These are phyloP conservation scores for Lynx canadensis DNA, from an alignment of 2,113 vertebrate species.

Conservation along the genomic window DNA sequence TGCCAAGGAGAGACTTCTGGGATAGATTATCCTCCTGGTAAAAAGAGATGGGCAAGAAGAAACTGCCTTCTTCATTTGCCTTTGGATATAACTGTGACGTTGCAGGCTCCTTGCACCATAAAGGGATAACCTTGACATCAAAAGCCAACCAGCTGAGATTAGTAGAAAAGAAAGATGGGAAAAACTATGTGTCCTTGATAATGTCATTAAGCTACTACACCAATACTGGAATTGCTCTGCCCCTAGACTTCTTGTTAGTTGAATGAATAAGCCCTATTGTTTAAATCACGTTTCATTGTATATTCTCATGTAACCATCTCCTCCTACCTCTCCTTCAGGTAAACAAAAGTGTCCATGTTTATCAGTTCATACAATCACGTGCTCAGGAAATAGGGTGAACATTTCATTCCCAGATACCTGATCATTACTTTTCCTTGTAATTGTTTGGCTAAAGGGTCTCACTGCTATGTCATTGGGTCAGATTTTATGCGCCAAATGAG, in stretches of 20 bases:
- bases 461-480: not conserved
- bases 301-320: not conserved
- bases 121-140: not conserved
- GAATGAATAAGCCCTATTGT: not conserved
- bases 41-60: constrained; percentile 23
- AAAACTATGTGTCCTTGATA: not conserved
- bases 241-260: not conserved
- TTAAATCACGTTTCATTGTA: not conserved
- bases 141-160: not conserved
- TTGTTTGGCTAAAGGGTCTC: not conserved
- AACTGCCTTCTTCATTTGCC: not conserved
- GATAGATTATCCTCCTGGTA: constrained; percentile 36
- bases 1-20: constrained; percentile 12
- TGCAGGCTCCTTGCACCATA: not conserved
- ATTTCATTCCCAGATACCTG: not conserved
- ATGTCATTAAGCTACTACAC: not conserved
- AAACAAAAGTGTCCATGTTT: not conserved
- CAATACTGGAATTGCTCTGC: not conserved
- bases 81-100: not conserved
- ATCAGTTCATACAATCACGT: not conserved
- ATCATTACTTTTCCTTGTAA: not conserved
- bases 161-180: not conserved
- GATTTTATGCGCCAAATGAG: not conserved
- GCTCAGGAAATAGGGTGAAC: not conserved
- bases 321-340: not conserved